These are phyloP conservation scores for Clangula hyemalis DNA, from an alignment of 2,797 vertebrate species.

Conservation along the genomic window DNA sequence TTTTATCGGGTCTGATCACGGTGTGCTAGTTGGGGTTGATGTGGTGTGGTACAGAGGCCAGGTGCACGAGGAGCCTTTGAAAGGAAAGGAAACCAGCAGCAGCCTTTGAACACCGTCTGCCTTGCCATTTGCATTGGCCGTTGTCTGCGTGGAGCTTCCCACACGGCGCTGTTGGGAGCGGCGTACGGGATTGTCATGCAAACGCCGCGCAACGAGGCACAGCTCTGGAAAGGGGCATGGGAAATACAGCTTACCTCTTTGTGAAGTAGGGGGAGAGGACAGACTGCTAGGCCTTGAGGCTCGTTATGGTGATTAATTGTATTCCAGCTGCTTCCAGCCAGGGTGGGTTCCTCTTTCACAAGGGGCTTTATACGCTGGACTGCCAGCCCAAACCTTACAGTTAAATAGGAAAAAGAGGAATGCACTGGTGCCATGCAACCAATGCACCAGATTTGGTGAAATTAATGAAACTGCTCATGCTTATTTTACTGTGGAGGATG, in stretches of 20 bases:
- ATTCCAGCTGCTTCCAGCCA: not conserved
- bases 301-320: not conserved
- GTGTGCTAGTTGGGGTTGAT: not conserved
- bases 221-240: not conserved
- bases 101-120: not conserved
- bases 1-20: not conserved
- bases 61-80: not conserved
- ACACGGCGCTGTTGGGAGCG: not conserved
- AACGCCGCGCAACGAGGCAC: fast-evolving
- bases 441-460: not conserved
- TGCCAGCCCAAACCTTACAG: not conserved
- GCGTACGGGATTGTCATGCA: fast-evolving
- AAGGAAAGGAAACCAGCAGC: not conserved
- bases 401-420: not conserved
- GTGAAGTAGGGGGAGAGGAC: not conserved
- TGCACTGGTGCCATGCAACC: not conserved
- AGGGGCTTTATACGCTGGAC: not conserved
- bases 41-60: not conserved
- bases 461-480: not conserved
- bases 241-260: not conserved
- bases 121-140: not conserved
- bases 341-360: not conserved
- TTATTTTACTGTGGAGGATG: not conserved
- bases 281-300: not conserved
- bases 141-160: not conserved